Base-by-base conservation (phyloP, 2,888 invertebrate species). In the Andrena dorsata region DNA sequence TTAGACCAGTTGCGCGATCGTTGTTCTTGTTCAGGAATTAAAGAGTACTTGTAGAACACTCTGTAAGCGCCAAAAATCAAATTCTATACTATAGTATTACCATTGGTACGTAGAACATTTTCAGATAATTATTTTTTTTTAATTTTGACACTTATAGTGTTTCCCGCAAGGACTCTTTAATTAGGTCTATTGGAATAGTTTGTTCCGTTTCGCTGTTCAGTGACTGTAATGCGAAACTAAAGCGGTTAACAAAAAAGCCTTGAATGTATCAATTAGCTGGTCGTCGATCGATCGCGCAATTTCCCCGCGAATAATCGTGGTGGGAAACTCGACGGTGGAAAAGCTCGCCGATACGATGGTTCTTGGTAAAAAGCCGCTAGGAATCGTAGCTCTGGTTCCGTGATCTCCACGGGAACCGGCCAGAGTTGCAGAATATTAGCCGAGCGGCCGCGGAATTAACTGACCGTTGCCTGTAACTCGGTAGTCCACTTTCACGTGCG, bases 401-500 rank as follows among this genome's bases (percentile, higher is more conserved):
- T 56, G 83, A 81, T 83, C 83, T 86, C 56, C 32, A 66, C 41
- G 32, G 74, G 83, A 76, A 85, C 79, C 82, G 82, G 81, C 81
- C 83, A 83, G 82, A 87, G 90, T 90, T 89, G 88, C 88, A 90
- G 91, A 90, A 91, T 92, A 91, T 92, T 92, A 92, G 89, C 87
- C 83, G 87, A 89, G 86, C 85, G 85, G 88, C 84, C 85, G 86
- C 90, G 86, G 88, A 91, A 91, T 92, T 91, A 92, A 92, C 92
- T 91, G 92, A 91, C 91, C 92, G 90, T 92, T 92, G 86, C 90
- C 87, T 83, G 89, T 85, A 85, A 88, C 88, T 83, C 65, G 76
- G 85, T 82, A 88, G 85, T 88, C 93, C 88, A 93, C 93, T 93
- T 93, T 93, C 93, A 92, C 93, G 91, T 90, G 88, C 85, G 77